Percentiles rank a stretch among this genome's conserved stretches.
Conservation (phyloP, 2,797 vertebrate species). For the Jordanella pulchra region DNA sequence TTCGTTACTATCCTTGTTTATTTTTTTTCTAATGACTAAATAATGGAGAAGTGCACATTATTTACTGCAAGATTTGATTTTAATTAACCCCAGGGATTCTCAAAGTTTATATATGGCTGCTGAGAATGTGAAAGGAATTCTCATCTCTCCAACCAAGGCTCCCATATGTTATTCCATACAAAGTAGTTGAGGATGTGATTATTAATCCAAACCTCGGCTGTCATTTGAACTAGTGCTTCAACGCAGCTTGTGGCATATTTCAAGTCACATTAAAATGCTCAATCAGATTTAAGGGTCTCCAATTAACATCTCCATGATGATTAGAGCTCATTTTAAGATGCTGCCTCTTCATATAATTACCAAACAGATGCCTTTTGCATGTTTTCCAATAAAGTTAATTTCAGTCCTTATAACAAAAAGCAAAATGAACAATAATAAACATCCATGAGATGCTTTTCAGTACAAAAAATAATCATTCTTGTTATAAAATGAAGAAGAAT, state of each 20-base stretch:
- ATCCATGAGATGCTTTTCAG: constrained; percentile 20
- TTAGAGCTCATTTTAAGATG: constrained; percentile 41
- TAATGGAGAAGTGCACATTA: background rate
- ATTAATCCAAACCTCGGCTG: constrained; percentile 50
- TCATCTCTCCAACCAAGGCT: constrained; percentile 14
- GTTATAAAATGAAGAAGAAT: background rate
- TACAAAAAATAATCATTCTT: background rate
- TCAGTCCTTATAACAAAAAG: background rate
- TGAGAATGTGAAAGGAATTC: constrained; percentile 7
- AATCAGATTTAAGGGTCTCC: constrained; percentile 39
- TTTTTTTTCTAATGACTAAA: constrained; percentile 5
- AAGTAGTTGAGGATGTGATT: constrained; percentile 34
- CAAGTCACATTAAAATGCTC: constrained; percentile 33
- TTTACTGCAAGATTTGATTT: constrained; percentile 3
- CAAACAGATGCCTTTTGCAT: constrained; percentile 13
- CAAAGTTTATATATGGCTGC: background rate
- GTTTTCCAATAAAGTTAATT: constrained; percentile 4
- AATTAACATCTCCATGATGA: constrained; percentile 24
- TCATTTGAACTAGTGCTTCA: constrained; percentile 39
- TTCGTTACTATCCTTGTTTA: constrained; percentile 25
- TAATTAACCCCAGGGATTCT: background rate
- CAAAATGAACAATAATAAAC: constrained; percentile 6
- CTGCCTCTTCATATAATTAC: constrained; percentile 22
- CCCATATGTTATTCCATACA: constrained; percentile 9
- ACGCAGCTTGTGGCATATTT: constrained; percentile 31